phyloP scores from a whole-genome alignment of 2,888 invertebrate species.

The Ornithoptera priamus region DNA sequence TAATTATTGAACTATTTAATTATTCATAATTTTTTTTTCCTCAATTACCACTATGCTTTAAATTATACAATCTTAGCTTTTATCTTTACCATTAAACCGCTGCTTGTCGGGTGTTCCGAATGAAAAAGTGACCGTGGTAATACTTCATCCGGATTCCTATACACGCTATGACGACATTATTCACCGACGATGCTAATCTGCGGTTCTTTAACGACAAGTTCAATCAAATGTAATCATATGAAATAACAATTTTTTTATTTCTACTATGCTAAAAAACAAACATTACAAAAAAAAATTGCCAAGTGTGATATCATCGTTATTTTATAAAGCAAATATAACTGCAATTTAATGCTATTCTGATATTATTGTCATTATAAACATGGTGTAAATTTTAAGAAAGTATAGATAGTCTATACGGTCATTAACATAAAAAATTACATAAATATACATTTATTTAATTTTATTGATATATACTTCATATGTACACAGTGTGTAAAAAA shows the following conservation, averaged over 20 bases:
- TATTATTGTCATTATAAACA: neutral
- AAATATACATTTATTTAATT: too few species aligned
- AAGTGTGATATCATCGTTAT: neutral
- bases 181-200: slow-evolving; percentile 57
- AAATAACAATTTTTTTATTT: slow-evolving; percentile 19
- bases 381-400: neutral
- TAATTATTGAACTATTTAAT: neutral
- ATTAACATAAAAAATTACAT: neutral
- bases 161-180: slow-evolving; percentile 67
- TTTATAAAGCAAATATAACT: neutral
- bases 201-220: slow-evolving; percentile 43
- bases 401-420: neutral
- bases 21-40: neutral
- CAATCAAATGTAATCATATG: slow-evolving; percentile 15
- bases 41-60: neutral
- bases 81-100: slow-evolving; percentile 6
- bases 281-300: neutral
- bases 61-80: neutral
- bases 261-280: neutral
- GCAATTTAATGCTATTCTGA: too few species aligned
- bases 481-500: too few species aligned
- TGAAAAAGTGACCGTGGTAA: slow-evolving; percentile 74
- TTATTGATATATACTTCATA: too few species aligned
- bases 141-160: slow-evolving; percentile 72
- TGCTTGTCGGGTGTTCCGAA: slow-evolving; percentile 47